Base-by-base conservation (phyloP, 2,888 invertebrate species). In the Erebia palarica region DNA sequence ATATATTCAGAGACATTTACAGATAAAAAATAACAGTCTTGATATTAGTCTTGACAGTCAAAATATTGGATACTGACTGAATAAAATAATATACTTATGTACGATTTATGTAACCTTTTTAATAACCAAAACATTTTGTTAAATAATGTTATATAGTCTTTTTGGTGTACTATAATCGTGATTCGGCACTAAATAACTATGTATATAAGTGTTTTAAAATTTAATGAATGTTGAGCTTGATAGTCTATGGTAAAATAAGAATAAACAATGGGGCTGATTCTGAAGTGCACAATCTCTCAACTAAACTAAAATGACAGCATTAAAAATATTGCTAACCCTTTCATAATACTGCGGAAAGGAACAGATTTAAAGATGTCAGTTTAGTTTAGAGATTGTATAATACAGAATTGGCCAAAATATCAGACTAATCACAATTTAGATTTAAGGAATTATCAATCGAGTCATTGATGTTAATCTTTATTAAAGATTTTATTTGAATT, bases 161-260 rank as follows among this genome's bases (percentile, higher is more conserved):
- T 58, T 69, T 67, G 57, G 57, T 67, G 66, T 68, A 13, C 58
- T 42, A 55, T 65, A 70, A 60, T 69, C 57, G 68, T 70, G 64
- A 68, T 73, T 75, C 72, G 78, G 78, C 78, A 78, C 78, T 79
- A 78, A 77, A 57, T 73, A 75, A 67, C 47, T 63, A 21, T 5
- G n/a, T 58, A 13, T 74, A 67, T 76, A 72, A 69, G 68, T 66
- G 71, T 78, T 75, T 73, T 75, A 74, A 73, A 74, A 70, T 73
- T 58, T 77, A 76, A 76, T 78, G 74, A 76, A 76, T 76, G 79
- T 79, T 79, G 79, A 79, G 79, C 79, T 79, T 79, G 73, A 78
- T 79, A 78, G 76, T 72, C 70, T 75, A 74, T 72, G 64, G 65
- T 64, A 65, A 68, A 18, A 53, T 67, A 67, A 65, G 68, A 53